These are phyloP conservation scores for Dissostichus mawsoni DNA, from an alignment of 2,113 vertebrate genomes.

Conservation along the genomic window DNA sequence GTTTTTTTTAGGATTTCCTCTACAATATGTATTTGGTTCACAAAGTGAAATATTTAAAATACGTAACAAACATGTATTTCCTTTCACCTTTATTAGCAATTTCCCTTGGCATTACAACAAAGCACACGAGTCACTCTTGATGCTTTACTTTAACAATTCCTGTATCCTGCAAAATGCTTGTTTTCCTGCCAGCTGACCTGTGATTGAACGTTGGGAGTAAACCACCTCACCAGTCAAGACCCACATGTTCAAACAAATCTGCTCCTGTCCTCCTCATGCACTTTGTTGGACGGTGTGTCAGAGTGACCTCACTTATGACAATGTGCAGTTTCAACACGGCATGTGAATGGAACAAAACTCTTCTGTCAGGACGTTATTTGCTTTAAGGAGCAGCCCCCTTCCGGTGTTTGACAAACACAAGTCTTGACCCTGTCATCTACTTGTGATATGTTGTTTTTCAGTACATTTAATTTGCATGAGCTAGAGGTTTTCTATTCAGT, in stretches of 20 bases:
- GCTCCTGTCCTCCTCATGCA: conserved; percentile 4
- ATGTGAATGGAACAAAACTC: conserved; percentile 31
- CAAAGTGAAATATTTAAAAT: neutral
- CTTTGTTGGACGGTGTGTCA: conserved; percentile 14
- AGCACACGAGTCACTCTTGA: neutral
- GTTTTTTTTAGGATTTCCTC: neutral
- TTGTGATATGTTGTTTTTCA: conserved; percentile 14
- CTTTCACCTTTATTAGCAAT: conserved; percentile 2
- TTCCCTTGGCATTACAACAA: conserved; percentile 31
- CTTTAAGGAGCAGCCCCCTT: conserved; percentile 14
- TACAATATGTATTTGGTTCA: neutral
- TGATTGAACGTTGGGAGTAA: conserved; percentile 35
- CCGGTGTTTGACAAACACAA: conserved; percentile 29
- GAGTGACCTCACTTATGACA: conserved; percentile 25
- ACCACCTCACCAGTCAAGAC: conserved; percentile 34
- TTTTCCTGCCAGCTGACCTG: conserved; percentile 64
- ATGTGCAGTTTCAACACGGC: neutral
- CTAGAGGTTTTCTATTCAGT: neutral
- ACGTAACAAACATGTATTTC: conserved; percentile 2
- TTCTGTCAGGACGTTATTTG: neutral
- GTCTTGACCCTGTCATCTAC: neutral
- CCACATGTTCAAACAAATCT: conserved; percentile 39
- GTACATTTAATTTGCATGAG: neutral
- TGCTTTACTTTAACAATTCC: conserved; percentile 29
- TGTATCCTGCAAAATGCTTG: conserved; percentile 52